A percentile compares a stretch with the other conserved stretches of the same genome.
Conservation (phyloP, 2,113 vertebrate genomes). For the Atractosteus spatula region DNA sequence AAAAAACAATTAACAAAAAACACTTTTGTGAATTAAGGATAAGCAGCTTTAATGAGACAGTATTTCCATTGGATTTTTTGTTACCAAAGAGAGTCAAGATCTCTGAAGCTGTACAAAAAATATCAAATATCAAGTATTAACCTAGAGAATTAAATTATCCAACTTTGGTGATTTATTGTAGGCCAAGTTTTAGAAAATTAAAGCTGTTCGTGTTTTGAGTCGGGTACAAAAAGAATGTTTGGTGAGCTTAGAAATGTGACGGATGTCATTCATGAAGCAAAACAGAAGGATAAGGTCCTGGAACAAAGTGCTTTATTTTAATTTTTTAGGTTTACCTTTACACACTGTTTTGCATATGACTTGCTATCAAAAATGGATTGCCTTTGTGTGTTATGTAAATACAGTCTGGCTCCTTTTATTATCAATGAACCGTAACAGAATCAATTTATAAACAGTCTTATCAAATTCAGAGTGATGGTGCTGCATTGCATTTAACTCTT, state of each 20-base stretch:
- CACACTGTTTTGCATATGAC: not conserved
- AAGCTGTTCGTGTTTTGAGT: slow-evolving; percentile 30
- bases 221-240: slow-evolving; percentile 38
- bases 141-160: too few relatives aligned
- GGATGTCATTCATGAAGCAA: slow-evolving; percentile 51
- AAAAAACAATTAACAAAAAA: too few relatives aligned
- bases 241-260: slow-evolving; percentile 53
- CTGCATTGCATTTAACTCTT: slow-evolving; percentile 59
- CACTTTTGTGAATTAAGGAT: too few relatives aligned
- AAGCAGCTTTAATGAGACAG: too few relatives aligned
- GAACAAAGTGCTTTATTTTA: slow-evolving; percentile 48
- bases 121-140: slow-evolving; percentile 21
- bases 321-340: slow-evolving; percentile 49
- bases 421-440: slow-evolving; percentile 64
- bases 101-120: slow-evolving; percentile 44
- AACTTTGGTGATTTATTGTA: not conserved
- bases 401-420: slow-evolving; percentile 60
- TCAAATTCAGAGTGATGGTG: slow-evolving; percentile 50
- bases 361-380: slow-evolving; percentile 16
- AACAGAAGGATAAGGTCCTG: slow-evolving; percentile 52
- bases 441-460: slow-evolving; percentile 70
- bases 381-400: slow-evolving; percentile 53
- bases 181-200: slow-evolving; percentile 5
- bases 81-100: slow-evolving; percentile 15
- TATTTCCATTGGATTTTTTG: not conserved